A percentile compares a stretch with the other conserved stretches of the same genome.
These are phyloP conservation scores for Penaeus monodon DNA, from an alignment of 2,888 invertebrate species.

Conservation along the genomic window DNA sequence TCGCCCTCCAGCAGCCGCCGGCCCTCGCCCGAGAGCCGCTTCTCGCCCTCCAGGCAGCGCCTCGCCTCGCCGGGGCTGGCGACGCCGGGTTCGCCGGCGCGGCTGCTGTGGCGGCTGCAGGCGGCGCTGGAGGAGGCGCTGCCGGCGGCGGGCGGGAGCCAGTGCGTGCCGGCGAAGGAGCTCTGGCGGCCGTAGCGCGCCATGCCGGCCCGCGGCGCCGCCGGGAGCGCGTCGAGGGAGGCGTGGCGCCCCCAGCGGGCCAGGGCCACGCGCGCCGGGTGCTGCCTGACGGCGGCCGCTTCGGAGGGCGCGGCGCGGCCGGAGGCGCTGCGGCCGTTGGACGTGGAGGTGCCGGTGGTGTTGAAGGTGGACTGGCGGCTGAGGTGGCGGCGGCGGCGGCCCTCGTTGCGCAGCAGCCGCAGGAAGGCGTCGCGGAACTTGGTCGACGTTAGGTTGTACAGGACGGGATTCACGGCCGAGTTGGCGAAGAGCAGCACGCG, in stretches of 20 bases:
- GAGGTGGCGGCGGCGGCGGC: slow-evolving; percentile 37
- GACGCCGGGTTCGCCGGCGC: slow-evolving; percentile 24
- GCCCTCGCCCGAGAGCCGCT: too few species aligned
- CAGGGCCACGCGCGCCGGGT: slow-evolving; percentile 33
- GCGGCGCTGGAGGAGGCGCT: slow-evolving; percentile 26
- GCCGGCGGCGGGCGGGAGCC: background rate
- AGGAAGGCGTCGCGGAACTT: slow-evolving; percentile 80
- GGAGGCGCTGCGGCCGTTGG: slow-evolving; percentile 56
- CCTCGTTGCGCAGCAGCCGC: slow-evolving; percentile 70
- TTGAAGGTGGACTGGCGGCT: slow-evolving; percentile 63
- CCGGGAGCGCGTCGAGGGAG: slow-evolving; percentile 37
- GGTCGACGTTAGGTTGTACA: slow-evolving; percentile 92
- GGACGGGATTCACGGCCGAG: slow-evolving; percentile 90
- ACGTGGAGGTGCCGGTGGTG: slow-evolving; percentile 56
- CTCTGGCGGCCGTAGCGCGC: slow-evolving; percentile 63
- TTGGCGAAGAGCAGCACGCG: slow-evolving; percentile 90
- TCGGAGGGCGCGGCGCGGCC: slow-evolving; percentile 45
- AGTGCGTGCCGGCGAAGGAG: slow-evolving; percentile 48
- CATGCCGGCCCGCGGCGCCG: slow-evolving; percentile 38
- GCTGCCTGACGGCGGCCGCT: slow-evolving; percentile 18
- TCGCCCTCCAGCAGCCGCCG: slow-evolving; percentile 14
- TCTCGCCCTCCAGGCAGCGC: background rate
- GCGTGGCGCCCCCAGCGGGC: slow-evolving; percentile 36
- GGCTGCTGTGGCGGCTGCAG: slow-evolving; percentile 48
- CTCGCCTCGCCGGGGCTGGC: background rate